These are phyloP conservation scores for Connochaetes taurinus DNA, from an alignment of 2,113 vertebrate genomes.

Conservation along the genomic window DNA sequence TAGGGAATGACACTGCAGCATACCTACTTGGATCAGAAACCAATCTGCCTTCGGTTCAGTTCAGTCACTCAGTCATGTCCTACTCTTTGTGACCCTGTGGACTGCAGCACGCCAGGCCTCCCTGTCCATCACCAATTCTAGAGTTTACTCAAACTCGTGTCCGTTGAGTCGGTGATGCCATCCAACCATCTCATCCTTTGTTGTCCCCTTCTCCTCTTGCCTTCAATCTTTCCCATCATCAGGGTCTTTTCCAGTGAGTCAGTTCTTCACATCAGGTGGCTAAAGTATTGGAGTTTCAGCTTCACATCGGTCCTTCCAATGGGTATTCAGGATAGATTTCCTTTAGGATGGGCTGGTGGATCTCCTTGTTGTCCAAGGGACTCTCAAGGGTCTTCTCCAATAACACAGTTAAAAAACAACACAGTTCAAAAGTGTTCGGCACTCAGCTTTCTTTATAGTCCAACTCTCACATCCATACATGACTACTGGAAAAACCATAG, in stretches of 20 bases:
- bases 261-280: neutral
- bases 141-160: neutral
- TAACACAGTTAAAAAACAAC: neutral
- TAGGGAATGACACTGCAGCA: neutral
- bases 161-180: neutral
- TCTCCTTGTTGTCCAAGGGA: neutral
- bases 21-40: neutral
- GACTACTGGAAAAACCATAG: neutral
- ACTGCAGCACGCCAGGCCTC: neutral
- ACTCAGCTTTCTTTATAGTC: neutral
- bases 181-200: neutral
- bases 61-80: neutral
- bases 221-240: neutral
- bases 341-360: neutral
- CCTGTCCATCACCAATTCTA: neutral
- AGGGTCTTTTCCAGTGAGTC: neutral
- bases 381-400: neutral
- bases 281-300: neutral
- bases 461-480: neutral
- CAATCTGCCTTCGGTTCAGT: neutral
- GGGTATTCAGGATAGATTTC: neutral
- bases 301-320: neutral
- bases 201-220: accelerated
- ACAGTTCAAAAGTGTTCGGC: neutral
- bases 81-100: neutral